phyloP scores from a whole-genome alignment of 2,113 vertebrate species.

The Grantiella picta region DNA sequence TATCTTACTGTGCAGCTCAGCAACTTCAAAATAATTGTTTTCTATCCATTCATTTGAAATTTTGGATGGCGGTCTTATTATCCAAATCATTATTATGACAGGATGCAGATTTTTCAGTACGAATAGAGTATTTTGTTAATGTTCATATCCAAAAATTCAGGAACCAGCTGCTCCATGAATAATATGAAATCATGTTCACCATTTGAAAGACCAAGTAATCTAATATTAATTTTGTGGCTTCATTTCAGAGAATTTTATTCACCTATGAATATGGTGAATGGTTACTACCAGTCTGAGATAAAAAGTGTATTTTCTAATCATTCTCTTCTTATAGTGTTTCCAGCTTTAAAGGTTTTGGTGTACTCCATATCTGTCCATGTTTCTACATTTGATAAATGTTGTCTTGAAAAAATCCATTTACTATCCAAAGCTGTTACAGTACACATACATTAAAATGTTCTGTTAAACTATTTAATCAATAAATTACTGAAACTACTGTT shows the following conservation, averaged over 20 bases:
- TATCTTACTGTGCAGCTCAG: neutral
- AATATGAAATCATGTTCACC: neutral
- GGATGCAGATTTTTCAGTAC: neutral
- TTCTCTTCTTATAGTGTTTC: neutral
- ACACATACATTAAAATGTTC: neutral
- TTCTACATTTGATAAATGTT: neutral
- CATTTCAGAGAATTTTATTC: neutral
- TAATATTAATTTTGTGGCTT: neutral
- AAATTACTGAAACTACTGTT: neutral
- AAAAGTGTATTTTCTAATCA: neutral
- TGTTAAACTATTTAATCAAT: neutral
- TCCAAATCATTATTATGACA: neutral
- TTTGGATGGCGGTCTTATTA: neutral
- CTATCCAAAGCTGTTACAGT: neutral
- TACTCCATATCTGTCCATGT: neutral
- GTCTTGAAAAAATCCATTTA: neutral
- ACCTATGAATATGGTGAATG: neutral
- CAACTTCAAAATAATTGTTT: constrained; percentile 35
- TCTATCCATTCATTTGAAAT: neutral
- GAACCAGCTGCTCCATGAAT: constrained; percentile 24
- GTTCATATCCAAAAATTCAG: constrained; percentile 1
- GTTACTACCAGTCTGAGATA: neutral
- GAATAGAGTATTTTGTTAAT: constrained; percentile 10
- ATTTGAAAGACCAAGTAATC: constrained; percentile 1
- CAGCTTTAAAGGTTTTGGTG: neutral